Evolutionary conservation across 2,888 invertebrate species (phyloP), one percentile per base, ranked within the genome.

Genomic region (Rhamnusium bicolor): DNA sequence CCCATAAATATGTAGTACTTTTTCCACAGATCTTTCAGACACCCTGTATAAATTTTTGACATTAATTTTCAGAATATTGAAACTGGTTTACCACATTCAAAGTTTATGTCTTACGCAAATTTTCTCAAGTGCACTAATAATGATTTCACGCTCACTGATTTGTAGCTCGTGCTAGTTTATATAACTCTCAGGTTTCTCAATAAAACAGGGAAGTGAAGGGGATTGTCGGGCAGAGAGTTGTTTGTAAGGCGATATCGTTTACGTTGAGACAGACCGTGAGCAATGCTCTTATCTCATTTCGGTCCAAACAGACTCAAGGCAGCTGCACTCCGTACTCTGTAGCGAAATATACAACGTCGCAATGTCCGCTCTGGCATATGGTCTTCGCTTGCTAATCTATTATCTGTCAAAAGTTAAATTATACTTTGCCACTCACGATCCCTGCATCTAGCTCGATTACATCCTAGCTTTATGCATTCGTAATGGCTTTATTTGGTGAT

Each of bases 381-480:
- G 65, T 53, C 53, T 51, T 47, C 32, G 32, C 65, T 19, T 29
- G 65, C 53, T 65, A 65, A 65, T 65, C 65, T 53, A 12, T 29
- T 65, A 54, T 65, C 32, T 65, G 65, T 65, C 65, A 65, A 40
- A 65, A 54, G 65, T 65, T 65, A 65, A 65, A 65, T 65, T 65
- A 65, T 65, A 65, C 27, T 18, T 32, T 18, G 29, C 32, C 29
- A 29, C 53, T 65, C 53, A n/a, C 29, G 62, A 53, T 53, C 40
- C 14, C 53, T 32, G 53, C 18, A 19, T 32, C 18, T 53, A 32
- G 19, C 29, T 65, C 47, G 53, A 65, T 65, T 53, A 21, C 51
- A 53, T 65, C 21, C 24, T 14, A 16, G 53, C 46, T 54, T 65
- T 53, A 54, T 53, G 65, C 32, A 53, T 29, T 18, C 19, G 53